Percentiles rank a stretch among this genome's conserved stretches.
phyloP scores from a whole-genome alignment of 2,113 vertebrate genomes.

The Sinocyclocheilus anshuiensis region DNA sequence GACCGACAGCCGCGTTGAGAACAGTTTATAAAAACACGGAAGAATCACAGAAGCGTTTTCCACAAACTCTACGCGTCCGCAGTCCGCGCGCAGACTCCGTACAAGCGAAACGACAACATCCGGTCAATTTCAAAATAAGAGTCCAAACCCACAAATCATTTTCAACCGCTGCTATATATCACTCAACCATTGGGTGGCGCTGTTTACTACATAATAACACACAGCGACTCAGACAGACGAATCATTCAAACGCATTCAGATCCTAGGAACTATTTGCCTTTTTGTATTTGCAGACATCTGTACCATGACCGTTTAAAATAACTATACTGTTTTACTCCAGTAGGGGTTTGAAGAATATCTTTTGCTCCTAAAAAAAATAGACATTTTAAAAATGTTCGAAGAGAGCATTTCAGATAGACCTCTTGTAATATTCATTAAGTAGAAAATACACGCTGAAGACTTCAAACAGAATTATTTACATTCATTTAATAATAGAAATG shows the following conservation, averaged over 20 bases:
- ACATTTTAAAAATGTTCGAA: neutral
- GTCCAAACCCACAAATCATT: neutral
- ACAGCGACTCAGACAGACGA: neutral
- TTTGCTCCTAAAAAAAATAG: neutral
- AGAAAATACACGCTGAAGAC: neutral
- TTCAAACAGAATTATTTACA: neutral
- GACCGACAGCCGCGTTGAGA: neutral
- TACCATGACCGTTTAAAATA: neutral
- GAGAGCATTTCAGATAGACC: neutral
- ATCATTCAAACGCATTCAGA: neutral
- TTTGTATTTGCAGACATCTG: neutral
- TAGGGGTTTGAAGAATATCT: no score
- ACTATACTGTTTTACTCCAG: neutral
- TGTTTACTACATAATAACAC: neutral
- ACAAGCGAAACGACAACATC: neutral
- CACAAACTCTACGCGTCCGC: neutral
- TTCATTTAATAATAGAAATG: neutral
- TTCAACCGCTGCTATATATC: neutral
- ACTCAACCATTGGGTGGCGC: neutral
- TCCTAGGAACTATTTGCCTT: neutral
- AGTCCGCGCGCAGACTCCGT: neutral
- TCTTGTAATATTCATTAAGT: neutral
- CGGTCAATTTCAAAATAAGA: slow-evolving; percentile 39
- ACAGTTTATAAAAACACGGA: neutral
- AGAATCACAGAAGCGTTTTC: neutral